Base-by-base conservation (phyloP, 2,113 vertebrate species). In the Nyctibius bracteatus region DNA sequence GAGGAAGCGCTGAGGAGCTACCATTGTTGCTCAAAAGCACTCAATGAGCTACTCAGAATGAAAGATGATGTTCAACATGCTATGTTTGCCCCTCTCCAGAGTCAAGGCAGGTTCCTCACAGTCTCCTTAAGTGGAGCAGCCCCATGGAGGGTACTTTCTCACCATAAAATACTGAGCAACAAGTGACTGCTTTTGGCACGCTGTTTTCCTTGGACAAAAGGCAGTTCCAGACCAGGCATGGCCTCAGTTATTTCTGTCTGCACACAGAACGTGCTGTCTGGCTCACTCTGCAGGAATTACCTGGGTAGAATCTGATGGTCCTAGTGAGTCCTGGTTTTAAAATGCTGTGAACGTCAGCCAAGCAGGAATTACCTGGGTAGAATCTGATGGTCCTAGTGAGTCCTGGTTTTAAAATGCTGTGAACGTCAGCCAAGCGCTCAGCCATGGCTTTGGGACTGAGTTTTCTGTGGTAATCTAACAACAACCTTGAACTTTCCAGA, bases 401-500 rank as follows among this genome's bases (percentile, higher is more conserved):
- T 20, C 4, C 0, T 68, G 41, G 39, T 72, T 58, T 89, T 78
- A 79, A 93, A 90, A 57, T 52, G 39, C 44, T 58, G n/a, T 55
- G 33, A 72, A 79, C 30, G 1, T 59, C 43, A 59, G 86, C 75
- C 79, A 80, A 93, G 65, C 44, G 57, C 61, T 94, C 54, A 74
- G 44, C 62, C 25, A 49, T 4, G 37, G 57, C 81, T 81, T 79
- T 93, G 81, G 44, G 54, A 41, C 63, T 58, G 46, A 44, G 52
- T 91, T 88, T 96, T 91, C 81, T 68, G 58, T 73, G 46, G 78
- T 93, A 86, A 79, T 93, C 73, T 86, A 74, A 86, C 65, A 88
- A 88, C 51, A 92, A 68, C 55, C 65, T 94, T 88, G 86, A 91
- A 93, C 91, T 94, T 96, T 89, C 73, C 83, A 91, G 77, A 97